phyloP scores from a whole-genome alignment of 2,797 vertebrate species.

The Sebastes paucispinis region DNA sequence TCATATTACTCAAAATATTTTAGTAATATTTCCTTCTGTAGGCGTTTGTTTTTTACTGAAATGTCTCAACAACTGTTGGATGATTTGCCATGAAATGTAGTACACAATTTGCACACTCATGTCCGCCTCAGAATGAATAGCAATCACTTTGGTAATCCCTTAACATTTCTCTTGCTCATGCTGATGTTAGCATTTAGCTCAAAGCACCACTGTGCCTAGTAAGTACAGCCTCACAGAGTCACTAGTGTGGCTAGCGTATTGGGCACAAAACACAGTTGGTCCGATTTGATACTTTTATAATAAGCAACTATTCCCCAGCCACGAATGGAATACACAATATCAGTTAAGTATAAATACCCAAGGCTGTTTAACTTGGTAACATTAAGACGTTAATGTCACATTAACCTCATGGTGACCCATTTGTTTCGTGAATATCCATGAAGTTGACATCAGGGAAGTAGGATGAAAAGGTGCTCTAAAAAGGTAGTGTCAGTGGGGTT shows the following conservation, averaged over 20 bases:
- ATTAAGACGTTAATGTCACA: background rate
- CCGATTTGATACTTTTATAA: background rate
- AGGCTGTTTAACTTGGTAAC: background rate
- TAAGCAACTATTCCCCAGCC: background rate
- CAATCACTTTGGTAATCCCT: background rate
- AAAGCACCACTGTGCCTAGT: no score
- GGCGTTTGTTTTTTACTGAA: background rate
- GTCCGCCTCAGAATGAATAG: background rate
- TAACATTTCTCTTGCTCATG: background rate
- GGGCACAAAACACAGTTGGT: background rate
- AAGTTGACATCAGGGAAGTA: background rate
- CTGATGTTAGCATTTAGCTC: no score
- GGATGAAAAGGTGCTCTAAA: background rate
- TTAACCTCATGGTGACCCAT: background rate
- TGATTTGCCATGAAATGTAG: background rate
- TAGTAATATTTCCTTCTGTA: background rate
- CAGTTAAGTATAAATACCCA: background rate
- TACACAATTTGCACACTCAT: background rate
- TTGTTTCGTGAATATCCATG: background rate
- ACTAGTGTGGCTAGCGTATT: no score
- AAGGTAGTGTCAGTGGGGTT: background rate
- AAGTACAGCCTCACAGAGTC: background rate
- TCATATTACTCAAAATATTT: background rate
- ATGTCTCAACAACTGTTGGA: background rate
- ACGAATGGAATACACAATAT: background rate